Conservation (phyloP, 2,888 invertebrate species). For the Atrina japonica region DNA sequence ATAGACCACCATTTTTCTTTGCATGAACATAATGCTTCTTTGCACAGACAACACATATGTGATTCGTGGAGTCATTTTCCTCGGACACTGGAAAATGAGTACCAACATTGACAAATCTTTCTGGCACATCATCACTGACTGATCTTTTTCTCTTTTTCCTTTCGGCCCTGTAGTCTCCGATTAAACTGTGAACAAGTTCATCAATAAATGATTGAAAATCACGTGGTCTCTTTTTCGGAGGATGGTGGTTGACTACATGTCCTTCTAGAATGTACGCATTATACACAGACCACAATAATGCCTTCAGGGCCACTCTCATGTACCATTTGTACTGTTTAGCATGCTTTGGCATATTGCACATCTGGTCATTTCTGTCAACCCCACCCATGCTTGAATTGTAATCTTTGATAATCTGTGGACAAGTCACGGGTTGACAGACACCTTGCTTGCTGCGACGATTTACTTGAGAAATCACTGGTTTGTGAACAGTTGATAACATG, state of each 20-base stretch:
- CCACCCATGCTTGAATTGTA: slow-evolving; percentile 36
- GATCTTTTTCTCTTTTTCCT: slow-evolving; percentile 12
- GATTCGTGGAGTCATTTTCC: background rate
- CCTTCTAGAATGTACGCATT: slow-evolving; percentile 14
- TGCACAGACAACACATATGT: background rate
- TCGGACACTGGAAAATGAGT: slow-evolving; percentile 8
- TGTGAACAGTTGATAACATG: slow-evolving; percentile 16
- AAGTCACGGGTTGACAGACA: slow-evolving; percentile 23
- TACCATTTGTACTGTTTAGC: no score
- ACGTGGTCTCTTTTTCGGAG: background rate
- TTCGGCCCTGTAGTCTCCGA: slow-evolving; percentile 7
- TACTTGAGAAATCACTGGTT: background rate
- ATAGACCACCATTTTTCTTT: background rate
- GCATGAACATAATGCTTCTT: slow-evolving; percentile 7
- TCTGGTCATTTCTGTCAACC: slow-evolving; percentile 34
- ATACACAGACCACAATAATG: slow-evolving; percentile 1
- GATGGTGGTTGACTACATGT: slow-evolving; percentile 4
- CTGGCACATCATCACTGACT: slow-evolving; percentile 1
- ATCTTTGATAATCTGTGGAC: slow-evolving; percentile 12
- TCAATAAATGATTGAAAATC: slow-evolving; percentile 12
- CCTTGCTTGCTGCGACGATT: slow-evolving; percentile 12
- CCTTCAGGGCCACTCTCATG: no score
- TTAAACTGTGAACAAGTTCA: slow-evolving; percentile 3
- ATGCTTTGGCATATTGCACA: no score
- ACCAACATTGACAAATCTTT: slow-evolving; percentile 5